Evolutionary conservation across 2,888 invertebrate genomes (phyloP), one percentile per base, ranked within the genome.

Genomic region (Netelia melanura): DNA sequence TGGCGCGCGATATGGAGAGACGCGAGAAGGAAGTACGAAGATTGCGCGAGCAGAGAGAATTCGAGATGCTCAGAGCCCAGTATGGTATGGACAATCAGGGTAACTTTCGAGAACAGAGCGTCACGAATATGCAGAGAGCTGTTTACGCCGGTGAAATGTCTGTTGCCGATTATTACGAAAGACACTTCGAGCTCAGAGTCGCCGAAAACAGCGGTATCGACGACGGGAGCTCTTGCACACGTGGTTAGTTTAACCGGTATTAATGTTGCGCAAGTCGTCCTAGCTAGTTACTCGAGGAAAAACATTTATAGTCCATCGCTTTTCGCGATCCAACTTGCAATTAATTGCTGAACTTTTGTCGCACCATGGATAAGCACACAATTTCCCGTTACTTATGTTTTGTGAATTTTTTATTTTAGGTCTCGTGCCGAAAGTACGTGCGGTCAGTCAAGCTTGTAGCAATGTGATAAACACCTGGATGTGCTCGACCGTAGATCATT

Each of bases 21-120:
- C 92, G 94, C 64, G 93, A 96, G 86, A 94, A 95, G 84, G 97
- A 97, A 91, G 97, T 97, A 0, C 95, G 97, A 88, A 95, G 96
- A 88, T 95, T 96, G 86, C 95, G 97, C 30, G 97, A 98, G 90
- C 97, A 97, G 90, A 95, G 96, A 65, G 97, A 98, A 92, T 98
- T 98, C 92, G 97, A 97, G 90, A 94, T 97, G 94, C 92, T 98
- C 54, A 94, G 97, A 91, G 97, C 97, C 1, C 97, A 97, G 92
- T 98, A 98, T 91, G 98, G 98, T 1, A 98, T 98, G 98, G 97
- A 97, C 91, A 97, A 97, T 92, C 97, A 97, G 90, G 97, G 97
- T 6, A 97, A 97, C 90, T 97, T 96, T 94, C 94, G 96, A 67
- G 96, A 97, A 90, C 97, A 98, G 85, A 97, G 97, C 25, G 96